Percentiles rank a stretch among this genome's conserved stretches.
phyloP scores from a whole-genome alignment of 2,888 invertebrate species.

The Melieria omissa region DNA sequence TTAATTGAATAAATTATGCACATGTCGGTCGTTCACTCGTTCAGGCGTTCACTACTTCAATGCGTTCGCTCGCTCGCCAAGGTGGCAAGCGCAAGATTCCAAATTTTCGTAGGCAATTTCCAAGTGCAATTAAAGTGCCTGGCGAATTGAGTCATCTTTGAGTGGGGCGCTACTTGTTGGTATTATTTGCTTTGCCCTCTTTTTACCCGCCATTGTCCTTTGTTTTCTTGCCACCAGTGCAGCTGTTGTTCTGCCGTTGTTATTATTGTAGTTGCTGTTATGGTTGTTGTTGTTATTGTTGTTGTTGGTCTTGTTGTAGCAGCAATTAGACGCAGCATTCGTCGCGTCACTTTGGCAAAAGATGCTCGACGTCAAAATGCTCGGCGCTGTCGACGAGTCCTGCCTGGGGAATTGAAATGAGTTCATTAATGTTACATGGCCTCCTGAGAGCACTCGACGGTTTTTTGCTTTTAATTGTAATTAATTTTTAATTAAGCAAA shows the following conservation, averaged over 20 bases:
- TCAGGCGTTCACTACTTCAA: too few relatives aligned
- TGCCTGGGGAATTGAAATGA: too few relatives aligned
- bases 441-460: slow-evolving; percentile 7
- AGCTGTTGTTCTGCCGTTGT: neutral
- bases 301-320: slow-evolving; percentile 4
- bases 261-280: neutral
- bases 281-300: slow-evolving; percentile 10
- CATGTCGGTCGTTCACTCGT: neutral
- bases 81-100: too few relatives aligned
- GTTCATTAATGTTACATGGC: too few relatives aligned
- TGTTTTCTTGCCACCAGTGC: slow-evolving; percentile 3
- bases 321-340: neutral
- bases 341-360: too few relatives aligned
- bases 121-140: too few relatives aligned
- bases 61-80: too few relatives aligned
- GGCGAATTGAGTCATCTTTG: too few relatives aligned
- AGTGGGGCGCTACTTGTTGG: neutral
- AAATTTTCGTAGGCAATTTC: too few relatives aligned
- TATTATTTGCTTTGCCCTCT: neutral
- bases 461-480: slow-evolving; percentile 29
- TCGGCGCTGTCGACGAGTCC: too few relatives aligned
- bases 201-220: neutral
- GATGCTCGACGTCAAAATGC: too few relatives aligned
- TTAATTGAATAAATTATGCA: slow-evolving; percentile 40
- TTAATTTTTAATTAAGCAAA: slow-evolving; percentile 30